Base-by-base conservation (phyloP, 2,113 vertebrate genomes). In the Elgaria multicarinata region DNA sequence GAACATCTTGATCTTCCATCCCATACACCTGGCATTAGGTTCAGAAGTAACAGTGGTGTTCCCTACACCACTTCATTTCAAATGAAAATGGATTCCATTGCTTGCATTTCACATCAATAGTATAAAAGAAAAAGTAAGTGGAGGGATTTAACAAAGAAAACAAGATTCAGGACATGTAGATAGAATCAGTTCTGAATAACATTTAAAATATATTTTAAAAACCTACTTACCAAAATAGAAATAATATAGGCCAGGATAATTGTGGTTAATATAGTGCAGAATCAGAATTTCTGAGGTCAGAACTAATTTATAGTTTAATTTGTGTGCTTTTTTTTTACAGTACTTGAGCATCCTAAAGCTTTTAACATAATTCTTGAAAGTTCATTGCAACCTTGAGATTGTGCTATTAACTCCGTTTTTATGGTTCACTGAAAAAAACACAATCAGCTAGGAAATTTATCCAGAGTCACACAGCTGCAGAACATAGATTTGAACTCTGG, bases 391-490 rank as follows among this genome's bases (percentile, higher is more conserved):
- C 50, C 71, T 75, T 75, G 53, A 58, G 22, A 62, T 62, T 22
- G 14, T 76, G 85, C 71, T 75, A 86, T 58, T 75, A 86, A 75
- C 71, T 53, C 71, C 50, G 75, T 75, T 62, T 82, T 84, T 58
- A 75, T 75, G 53, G 50, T 74, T 86, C 71, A 44, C 22, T 6
- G 14, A 10, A 42, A 10, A 42, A 62, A 74, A 39, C 69, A 75
- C 36, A 44, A 33, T 67, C 82, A 86, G 24, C 67, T 67, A 67
- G 53, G 36, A 62, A 86, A 75, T 75, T 58, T 86, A 24, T 86
- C 71, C n/a, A 74, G 50, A n/a, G 36, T 74, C 12, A 55, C 10
- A 53, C 12, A 26, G 22, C 39, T 10, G n/a, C 67, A 86, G 84
- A 50, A 58, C 50, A 55, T 58, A 10, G 84, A 86, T 28, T 16